phyloP scores from a whole-genome alignment of 2,888 invertebrate genomes.

The Cinara cedri region DNA sequence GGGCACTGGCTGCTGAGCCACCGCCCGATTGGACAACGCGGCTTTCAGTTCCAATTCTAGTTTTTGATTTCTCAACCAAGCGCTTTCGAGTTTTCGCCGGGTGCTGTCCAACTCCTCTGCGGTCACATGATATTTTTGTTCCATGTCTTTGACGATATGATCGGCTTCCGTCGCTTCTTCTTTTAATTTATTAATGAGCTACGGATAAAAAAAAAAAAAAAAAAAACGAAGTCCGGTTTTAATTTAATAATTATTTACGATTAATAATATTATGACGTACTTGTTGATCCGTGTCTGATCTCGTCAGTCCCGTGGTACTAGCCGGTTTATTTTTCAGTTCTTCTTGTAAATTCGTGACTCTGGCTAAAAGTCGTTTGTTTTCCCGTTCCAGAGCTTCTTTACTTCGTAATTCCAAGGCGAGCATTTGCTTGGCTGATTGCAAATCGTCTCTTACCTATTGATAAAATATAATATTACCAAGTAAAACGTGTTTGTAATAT shows the following conservation, averaged over 20 bases:
- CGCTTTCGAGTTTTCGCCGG: slow-evolving; percentile 78
- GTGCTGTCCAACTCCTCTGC: slow-evolving; percentile 79
- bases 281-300: slow-evolving; percentile 61
- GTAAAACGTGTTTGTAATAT: slow-evolving; percentile 62
- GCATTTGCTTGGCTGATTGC: slow-evolving; percentile 88
- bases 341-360: slow-evolving; percentile 80
- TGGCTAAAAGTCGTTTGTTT: slow-evolving; percentile 80
- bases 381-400: slow-evolving; percentile 85
- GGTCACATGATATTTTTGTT: slow-evolving; percentile 77
- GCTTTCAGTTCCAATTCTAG: slow-evolving; percentile 79
- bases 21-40: slow-evolving; percentile 63
- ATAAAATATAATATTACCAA: not conserved
- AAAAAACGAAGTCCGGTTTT: no score
- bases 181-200: slow-evolving; percentile 66
- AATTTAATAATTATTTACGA: no score
- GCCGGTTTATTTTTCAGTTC: slow-evolving; percentile 69
- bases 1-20: slow-evolving; percentile 55
- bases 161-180: slow-evolving; percentile 78
- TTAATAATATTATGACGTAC: slow-evolving; percentile 53
- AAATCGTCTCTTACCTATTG: slow-evolving; percentile 75
- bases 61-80: slow-evolving; percentile 76
- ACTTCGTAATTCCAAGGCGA: slow-evolving; percentile 83
- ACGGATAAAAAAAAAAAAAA: no score
- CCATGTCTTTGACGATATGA: slow-evolving; percentile 79
- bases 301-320: slow-evolving; percentile 57